These are phyloP conservation scores for Cheiracanthium punctorium DNA, from an alignment of 2,888 invertebrate species.

Conservation along the genomic window DNA sequence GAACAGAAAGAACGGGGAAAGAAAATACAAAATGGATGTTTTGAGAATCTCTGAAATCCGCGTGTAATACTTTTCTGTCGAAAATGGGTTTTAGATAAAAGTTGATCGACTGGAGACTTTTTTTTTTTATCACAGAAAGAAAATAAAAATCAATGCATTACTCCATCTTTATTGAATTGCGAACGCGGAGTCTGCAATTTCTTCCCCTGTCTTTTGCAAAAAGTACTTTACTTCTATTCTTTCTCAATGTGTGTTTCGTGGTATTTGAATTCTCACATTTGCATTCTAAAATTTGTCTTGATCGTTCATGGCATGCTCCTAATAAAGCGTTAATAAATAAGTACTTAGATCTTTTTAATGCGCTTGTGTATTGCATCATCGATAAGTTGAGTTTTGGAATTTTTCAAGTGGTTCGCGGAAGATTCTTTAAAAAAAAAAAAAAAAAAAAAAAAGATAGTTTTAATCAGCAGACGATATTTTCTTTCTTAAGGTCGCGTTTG, in stretches of 20 bases:
- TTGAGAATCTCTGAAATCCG: constrained; percentile 38
- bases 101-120: constrained; percentile 6
- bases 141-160: constrained; percentile 3
- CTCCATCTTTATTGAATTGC: not conserved
- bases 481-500: not conserved
- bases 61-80: constrained; percentile 37
- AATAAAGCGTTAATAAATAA: no score
- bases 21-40: constrained; percentile 24
- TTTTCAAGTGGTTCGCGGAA: no score
- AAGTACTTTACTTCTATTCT: no score
- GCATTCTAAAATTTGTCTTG: no score
- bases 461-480: not conserved
- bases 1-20: not conserved
- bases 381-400: no score
- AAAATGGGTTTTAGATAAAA: constrained; percentile 60
- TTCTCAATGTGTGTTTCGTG: no score
- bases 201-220: not conserved
- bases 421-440: no score
- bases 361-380: no score
- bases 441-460: no score
- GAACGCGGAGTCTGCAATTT: not conserved
- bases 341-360: no score
- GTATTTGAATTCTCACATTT: no score
- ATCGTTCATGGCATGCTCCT: no score
- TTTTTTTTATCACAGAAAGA: not conserved